A percentile compares a stretch with the other conserved stretches of the same genome.
Conservation (phyloP, 2,888 invertebrate species). For the Fabriciana adippe region DNA sequence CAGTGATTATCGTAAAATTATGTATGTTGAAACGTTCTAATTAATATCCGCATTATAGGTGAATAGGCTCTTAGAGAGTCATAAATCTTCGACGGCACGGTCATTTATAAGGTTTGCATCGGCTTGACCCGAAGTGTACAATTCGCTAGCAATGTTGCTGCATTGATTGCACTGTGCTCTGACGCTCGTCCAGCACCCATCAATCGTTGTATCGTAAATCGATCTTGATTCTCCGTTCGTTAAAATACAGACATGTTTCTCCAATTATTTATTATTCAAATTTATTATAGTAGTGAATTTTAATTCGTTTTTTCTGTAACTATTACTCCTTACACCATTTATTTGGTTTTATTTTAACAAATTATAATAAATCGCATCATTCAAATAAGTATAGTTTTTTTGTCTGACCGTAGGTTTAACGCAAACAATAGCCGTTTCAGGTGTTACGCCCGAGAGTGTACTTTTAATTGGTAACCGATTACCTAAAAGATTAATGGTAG, state of each 20-base stretch:
- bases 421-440: slow-evolving; percentile 10
- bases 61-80: slow-evolving; percentile 15
- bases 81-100: slow-evolving; percentile 35
- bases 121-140: slow-evolving; percentile 25
- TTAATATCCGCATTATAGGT: slow-evolving; percentile 24
- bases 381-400: slow-evolving; percentile 50
- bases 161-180: slow-evolving; percentile 20
- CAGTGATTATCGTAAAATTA: slow-evolving; percentile 32
- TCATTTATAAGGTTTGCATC: slow-evolving; percentile 34
- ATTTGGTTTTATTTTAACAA: too few species aligned
- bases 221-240: slow-evolving; percentile 32
- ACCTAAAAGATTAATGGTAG: slow-evolving; percentile 34
- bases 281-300: too few species aligned
- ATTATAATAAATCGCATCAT: too few species aligned
- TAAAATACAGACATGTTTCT: slow-evolving; percentile 2
- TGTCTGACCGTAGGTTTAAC: slow-evolving; percentile 43
- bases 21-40: slow-evolving; percentile 22
- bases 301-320: too few species aligned
- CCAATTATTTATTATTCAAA: neutral
- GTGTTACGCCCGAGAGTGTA: slow-evolving; percentile 21
- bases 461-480: slow-evolving; percentile 37
- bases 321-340: too few species aligned
- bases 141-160: slow-evolving; percentile 22
- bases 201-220: slow-evolving; percentile 34
- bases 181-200: slow-evolving; percentile 27